A percentile compares a stretch with the other conserved stretches of the same genome.
phyloP scores from a whole-genome alignment of 2,113 vertebrate genomes.

The Cephalopholis sonnerati region DNA sequence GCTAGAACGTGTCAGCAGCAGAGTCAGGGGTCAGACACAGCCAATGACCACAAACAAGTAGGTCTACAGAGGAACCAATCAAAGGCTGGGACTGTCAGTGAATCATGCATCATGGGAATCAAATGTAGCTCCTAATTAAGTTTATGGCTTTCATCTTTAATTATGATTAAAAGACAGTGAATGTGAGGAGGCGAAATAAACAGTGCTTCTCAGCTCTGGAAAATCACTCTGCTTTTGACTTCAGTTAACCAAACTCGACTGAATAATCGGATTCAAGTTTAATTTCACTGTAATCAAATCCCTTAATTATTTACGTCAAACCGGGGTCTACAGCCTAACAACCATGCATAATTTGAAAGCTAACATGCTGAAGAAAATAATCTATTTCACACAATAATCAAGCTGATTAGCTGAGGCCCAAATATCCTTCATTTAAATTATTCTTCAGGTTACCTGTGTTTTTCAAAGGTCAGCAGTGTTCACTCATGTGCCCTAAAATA shows the following conservation, averaged over 20 bases:
- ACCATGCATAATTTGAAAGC: neutral
- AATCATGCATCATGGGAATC: conserved; percentile 36
- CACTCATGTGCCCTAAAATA: neutral
- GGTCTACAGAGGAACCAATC: conserved; percentile 26
- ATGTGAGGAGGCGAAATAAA: conserved; percentile 5
- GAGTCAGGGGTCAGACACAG: conserved; percentile 4
- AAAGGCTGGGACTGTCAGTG: neutral
- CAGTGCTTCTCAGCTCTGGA: neutral
- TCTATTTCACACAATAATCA: neutral
- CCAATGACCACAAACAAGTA: conserved; percentile 15
- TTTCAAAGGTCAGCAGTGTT: neutral
- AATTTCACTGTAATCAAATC: neutral
- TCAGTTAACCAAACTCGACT: neutral
- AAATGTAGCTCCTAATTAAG: conserved; percentile 32
- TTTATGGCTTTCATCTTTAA: conserved; percentile 43
- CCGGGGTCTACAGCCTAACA: neutral
- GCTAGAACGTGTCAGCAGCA: conserved; percentile 11
- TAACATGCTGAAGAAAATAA: neutral
- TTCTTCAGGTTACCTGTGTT: neutral
- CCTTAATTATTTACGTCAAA: neutral
- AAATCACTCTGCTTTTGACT: neutral
- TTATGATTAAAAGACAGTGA: conserved; percentile 12
- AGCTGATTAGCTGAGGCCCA: neutral
- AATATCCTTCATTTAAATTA: neutral
- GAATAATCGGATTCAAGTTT: neutral